Evolutionary conservation across 2,113 vertebrate genomes (phyloP), one percentile per base, ranked within the genome.

Genomic region (Cynoglossus semilaevis): DNA sequence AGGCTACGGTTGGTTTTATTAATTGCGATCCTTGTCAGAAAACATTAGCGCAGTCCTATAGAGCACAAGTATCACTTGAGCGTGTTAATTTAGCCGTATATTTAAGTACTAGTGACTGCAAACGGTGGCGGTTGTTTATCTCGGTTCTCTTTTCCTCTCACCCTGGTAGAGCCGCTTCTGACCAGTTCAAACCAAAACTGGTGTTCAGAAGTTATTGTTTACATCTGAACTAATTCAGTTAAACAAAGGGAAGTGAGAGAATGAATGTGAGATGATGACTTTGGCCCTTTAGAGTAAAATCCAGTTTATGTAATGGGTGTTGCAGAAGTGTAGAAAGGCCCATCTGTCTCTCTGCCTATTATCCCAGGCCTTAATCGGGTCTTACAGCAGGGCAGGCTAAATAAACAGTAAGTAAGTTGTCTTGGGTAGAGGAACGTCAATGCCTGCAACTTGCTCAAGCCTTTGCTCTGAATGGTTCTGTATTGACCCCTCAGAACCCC

Each of bases 401-500:
- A 92, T 92, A 91, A 92, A 91, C 91, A 92, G 91, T 92, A 92
- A 92, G 90, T 92, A 92, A 91, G 91, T 90, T 92, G 91, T 92
- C 89, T 91, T 83, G 82, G 85, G 86, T 83, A 72, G 80, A 83
- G 74, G 89, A 91, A 91, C 85, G 74, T 92, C 91, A 91, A 92
- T 92, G 88, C 85, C 82, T 89, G 87, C 89, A 91, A 92, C 88
- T 88, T 76, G 66, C 90, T 73, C 75, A 70, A 83, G 90, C 93
- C 91, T 91, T 93, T 86, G 91, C 93, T 92, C 82, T 91, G 89
- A 91, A 90, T 93, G 92, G 94, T 92, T 93, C 88, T 86, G 87
- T 96, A 98, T 96, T 96, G 96, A 98, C 94, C 95, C 90, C 91
- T 85, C 81, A 89, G 92, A 93, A 95, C 93, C 95, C 94, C 94